Base-by-base conservation (phyloP, 2,888 invertebrate genomes). In the Noctua fimbriata region DNA sequence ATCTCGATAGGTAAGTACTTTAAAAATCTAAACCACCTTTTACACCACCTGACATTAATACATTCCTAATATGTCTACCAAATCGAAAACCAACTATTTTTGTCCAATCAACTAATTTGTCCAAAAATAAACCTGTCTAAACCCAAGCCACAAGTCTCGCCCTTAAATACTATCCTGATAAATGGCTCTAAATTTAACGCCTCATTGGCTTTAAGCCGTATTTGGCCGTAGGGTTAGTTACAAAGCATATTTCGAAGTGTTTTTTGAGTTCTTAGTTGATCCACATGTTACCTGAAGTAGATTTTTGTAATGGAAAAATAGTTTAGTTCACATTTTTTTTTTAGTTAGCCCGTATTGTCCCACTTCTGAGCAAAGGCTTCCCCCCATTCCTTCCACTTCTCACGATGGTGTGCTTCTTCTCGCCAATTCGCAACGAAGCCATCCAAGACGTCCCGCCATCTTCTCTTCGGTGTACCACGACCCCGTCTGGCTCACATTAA, bases 111-210 rank as follows among this genome's bases (percentile, higher is more conserved):
- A 69, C 78, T 5, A 67, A 58, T 69, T 18, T 18, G 2, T 60
- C 41, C 24, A 18, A 78, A 55, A 28, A 52, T 49, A 67, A 18
- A 49, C 18, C 36, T 18, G 24, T 24, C 41, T 41, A 24, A 58
- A 78, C 14, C 67, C 55, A 28, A 24, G 28, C 47, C 36, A 49
- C 49, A 28, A 49, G 21, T 41, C 28, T n/a, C 58, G 21, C 28
- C 28, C 21, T 55, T 60, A 76, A 73, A 78, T 47, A 28, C 36
- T 44, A 9, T 36, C n/a, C 10, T 52, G 49, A 67, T 67, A 67
- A 80, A 79, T 79, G 21, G 21, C 10, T 58, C 18, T 70, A 49
- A 78, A 52, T 79, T 67, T 79, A 67, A 32, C 58, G 36, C 49
- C 9, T 47, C 49, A 49, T 71, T 66, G 47, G 36, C 65, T 7